phyloP scores from a whole-genome alignment of 2,888 invertebrate genomes.

The Diarsia mendica region DNA sequence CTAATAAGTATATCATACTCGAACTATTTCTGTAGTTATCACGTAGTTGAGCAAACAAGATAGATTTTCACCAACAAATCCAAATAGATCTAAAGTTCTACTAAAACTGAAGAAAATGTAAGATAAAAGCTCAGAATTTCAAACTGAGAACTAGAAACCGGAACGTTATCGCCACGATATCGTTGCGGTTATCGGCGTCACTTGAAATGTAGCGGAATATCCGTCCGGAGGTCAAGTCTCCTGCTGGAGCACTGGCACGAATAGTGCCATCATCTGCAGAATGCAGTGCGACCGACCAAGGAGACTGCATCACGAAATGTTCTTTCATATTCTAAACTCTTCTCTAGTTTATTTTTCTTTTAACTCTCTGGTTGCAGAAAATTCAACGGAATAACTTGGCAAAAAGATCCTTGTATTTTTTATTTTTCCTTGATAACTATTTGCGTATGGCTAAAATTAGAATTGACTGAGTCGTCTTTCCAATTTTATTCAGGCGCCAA shows the following conservation, averaged over 20 bases:
- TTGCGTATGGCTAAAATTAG: background rate
- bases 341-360: conserved; percentile 34
- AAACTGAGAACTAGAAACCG: conserved; percentile 30
- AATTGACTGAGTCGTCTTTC: background rate
- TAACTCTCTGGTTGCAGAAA: conserved; percentile 16
- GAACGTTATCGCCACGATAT: conserved; percentile 43
- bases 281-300: conserved; percentile 41
- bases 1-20: background rate
- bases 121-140: conserved; percentile 1
- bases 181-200: conserved; percentile 40
- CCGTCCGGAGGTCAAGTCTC: conserved; percentile 54
- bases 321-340: conserved; percentile 34
- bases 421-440: too few relatives aligned
- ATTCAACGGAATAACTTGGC: background rate
- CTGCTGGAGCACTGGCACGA: conserved; percentile 62
- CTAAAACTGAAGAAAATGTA: conserved; percentile 15
- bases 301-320: conserved; percentile 40
- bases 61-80: background rate
- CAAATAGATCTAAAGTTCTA: background rate
- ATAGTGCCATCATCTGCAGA: conserved; percentile 70
- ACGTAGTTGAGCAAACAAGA: background rate
- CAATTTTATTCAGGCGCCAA: background rate
- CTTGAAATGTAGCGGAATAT: conserved; percentile 51
- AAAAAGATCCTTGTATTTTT: too few relatives aligned
- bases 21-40: background rate